Base-by-base conservation (phyloP, 1,140 invertebrate genomes). In the Sycophaga agraensis region DNA sequence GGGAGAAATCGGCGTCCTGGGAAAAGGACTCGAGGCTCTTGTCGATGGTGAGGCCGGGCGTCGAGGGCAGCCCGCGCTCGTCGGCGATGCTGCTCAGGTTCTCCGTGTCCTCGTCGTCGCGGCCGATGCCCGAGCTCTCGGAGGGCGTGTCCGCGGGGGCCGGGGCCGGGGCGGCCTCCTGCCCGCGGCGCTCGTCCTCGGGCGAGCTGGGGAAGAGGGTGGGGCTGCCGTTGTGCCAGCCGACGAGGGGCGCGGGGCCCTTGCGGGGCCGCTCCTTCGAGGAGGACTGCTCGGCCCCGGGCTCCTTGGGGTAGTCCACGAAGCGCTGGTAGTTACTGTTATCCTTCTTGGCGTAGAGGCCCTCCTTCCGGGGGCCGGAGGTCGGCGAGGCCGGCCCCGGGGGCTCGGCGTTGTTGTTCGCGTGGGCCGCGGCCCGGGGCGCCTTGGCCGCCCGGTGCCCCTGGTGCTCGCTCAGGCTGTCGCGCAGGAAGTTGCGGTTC, bases 1-100 rank as follows among this genome's bases (percentile, higher is more conserved):
- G 76, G 46, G 82, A 82, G 65, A 82, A 82, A 51, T 84, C 82
- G 22, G 68, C 73, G 57, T 84, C 82, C 12, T 79, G 78, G n/a
- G 68, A 71, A n/a, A 71, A 45, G 0, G 66, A 71, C 19, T 77
- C 70, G 9, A 70, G 26, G 51, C 68, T 74, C n/a, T 68, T 65
- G 50, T 77, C 70, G 43, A 70, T 66, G 19, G 66, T 72, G 2
- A 64, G 59, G 0, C 70, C 68, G 0, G 69, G 69, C 0, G 68
- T 71, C 0, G 71, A 73, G 0, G 61, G 60, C 0, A 69, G 59
- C 0, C 68, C 49, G 2, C 63, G 68, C 16, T 76, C 72, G 35
- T 75, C 74, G 5, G 67, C 71, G 7, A 71, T 51, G 40, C 70
- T 76, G 48, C 70, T 75, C 4, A 72, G 63, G 7, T 74, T 71